Evolutionary conservation across 2,888 invertebrate species (phyloP), one percentile per base, ranked within the genome.

Genomic region (Chymomyza fuscimana): DNA sequence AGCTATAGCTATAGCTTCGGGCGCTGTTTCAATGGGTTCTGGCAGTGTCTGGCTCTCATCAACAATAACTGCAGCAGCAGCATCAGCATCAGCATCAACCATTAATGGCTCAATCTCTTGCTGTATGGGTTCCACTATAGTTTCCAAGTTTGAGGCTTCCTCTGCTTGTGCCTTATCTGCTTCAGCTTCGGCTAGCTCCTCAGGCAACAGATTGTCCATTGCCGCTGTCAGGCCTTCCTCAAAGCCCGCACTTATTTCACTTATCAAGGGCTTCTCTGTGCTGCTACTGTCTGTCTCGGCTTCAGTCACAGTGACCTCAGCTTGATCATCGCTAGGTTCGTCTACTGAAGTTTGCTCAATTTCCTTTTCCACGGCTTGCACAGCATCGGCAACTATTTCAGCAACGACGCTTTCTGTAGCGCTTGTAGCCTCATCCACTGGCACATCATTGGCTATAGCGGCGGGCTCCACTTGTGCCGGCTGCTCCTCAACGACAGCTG

Each of bases 161-260:
- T 74, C 67, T 0, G 50, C 10, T 25, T 60, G 66, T 15, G 56
- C 36, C 7, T 46, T 12, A 9, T 66, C 50, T 5, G 32, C 25
- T 4, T 65, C 51, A 3, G 59, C 66, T 6, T 40, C 36, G 16
- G 10, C 58, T 19, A 69, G 16, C 59, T 78, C 76, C 22, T 81
- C 74, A 16, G 85, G 85, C 69, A 78, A 58, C 25, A 85, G 59
- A 15, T 81, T 73, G 25, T 70, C 74, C 63, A 77, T 73, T 36
- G 74, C 82, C 1, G 75, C 86, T 15, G 71, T 78, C 1, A 87
- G 73, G 1, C 84, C 84, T n/a, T 83, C 73, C 29, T 83, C 86
- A 5, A 83, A 68, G 61, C 74, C 72, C 5, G 67, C 75, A 5
- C 69, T 73, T 56, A 87, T 65, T 12, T 79, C 62, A 12, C 76